Percentiles rank a stretch among this genome's conserved stretches.
Evolutionary conservation across 2,797 vertebrate species (phyloP).

Genomic region (Novumbra hubbsi): DNA sequence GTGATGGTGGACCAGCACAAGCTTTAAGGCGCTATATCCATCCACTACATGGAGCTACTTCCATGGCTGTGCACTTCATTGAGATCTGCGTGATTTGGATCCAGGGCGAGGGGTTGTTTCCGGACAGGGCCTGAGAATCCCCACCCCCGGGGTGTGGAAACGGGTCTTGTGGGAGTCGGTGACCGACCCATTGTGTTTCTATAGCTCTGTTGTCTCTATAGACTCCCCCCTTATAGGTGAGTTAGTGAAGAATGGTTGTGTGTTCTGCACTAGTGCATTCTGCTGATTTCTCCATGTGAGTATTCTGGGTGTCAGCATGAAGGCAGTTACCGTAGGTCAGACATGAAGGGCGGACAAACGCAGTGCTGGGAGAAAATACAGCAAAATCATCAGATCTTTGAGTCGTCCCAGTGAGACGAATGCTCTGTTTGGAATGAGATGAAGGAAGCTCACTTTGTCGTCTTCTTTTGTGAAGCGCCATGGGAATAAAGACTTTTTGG

Average conservation of each 20-base stretch:
- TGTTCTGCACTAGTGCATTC: not conserved
- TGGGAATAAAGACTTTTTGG: not conserved
- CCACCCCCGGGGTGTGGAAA: not conserved
- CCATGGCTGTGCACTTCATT: not conserved
- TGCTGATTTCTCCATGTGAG: constrained; percentile 1
- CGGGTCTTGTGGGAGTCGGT: not conserved
- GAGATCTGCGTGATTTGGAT: not conserved
- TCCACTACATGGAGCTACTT: not conserved
- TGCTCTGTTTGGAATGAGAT: not conserved
- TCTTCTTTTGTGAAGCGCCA: not conserved
- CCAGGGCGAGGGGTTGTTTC: not conserved
- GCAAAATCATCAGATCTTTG: constrained; percentile 15
- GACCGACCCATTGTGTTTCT: not conserved
- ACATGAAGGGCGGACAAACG: not conserved
- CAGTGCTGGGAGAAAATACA: not conserved
- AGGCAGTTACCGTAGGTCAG: not conserved
- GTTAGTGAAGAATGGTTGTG: not conserved
- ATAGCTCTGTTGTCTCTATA: not conserved
- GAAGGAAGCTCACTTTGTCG: not conserved
- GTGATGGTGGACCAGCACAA: not conserved
- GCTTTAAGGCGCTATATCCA: too few species aligned
- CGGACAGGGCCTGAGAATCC: not conserved
- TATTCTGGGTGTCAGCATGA: not conserved
- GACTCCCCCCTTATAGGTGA: not conserved
- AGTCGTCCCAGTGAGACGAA: not conserved